These are phyloP conservation scores for Pelosia muscerda DNA, from an alignment of 2,888 invertebrate species.

Conservation along the genomic window DNA sequence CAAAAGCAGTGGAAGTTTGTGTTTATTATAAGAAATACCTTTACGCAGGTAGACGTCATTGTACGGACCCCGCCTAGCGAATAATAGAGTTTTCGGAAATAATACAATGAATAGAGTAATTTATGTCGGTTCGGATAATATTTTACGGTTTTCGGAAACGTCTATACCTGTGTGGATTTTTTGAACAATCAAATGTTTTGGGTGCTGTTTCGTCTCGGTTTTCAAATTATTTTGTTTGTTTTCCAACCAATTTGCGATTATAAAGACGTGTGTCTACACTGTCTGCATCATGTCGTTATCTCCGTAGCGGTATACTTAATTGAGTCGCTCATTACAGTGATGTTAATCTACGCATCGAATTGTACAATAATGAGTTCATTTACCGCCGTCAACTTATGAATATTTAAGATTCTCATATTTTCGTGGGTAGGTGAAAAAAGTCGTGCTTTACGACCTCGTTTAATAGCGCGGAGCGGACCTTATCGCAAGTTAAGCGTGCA, in stretches of 20 bases:
- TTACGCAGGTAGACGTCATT: conserved; percentile 78
- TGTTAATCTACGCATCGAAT: conserved; percentile 76
- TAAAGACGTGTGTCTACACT: conserved; percentile 66
- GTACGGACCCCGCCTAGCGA: conserved; percentile 74
- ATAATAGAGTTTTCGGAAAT: conserved; percentile 85
- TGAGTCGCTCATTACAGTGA: conserved; percentile 73
- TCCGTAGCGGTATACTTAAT: conserved; percentile 66
- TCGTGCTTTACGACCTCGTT: conserved; percentile 62
- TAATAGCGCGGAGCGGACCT: conserved; percentile 60
- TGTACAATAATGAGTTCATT: conserved; percentile 77
- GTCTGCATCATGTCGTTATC: conserved; percentile 61
- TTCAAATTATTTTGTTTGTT: conserved; percentile 79
- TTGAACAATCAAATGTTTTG: conserved; percentile 72
- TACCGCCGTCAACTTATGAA: conserved; percentile 76
- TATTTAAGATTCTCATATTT: conserved; percentile 70
- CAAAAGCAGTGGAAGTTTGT: conserved; percentile 80
- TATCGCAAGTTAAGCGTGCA: conserved; percentile 40
- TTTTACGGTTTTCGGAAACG: conserved; percentile 80
- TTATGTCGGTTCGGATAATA: conserved; percentile 79
- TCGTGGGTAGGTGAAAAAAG: conserved; percentile 64
- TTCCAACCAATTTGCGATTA: conserved; percentile 82
- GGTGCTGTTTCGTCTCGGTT: conserved; percentile 76
- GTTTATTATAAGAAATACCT: conserved; percentile 81
- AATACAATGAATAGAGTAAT: conserved; percentile 83
- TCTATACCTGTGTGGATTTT: conserved; percentile 63